phyloP scores from a whole-genome alignment of 1,140 invertebrate species.

The Hydropsyche tenuis region DNA sequence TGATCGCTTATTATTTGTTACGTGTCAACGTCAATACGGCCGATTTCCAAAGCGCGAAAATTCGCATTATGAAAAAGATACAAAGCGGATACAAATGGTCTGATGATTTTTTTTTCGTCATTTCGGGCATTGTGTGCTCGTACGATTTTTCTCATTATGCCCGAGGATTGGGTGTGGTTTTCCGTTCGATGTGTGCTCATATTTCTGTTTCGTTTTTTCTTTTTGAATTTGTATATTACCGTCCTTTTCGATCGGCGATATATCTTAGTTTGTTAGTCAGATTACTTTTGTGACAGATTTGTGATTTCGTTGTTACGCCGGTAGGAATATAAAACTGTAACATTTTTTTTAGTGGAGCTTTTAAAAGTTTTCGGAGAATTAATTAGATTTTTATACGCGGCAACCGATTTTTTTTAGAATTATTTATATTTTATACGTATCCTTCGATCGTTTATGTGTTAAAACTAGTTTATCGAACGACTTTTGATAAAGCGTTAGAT shows the following conservation, averaged over 20 bases:
- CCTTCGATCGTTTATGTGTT: not conserved
- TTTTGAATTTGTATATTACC: not conserved
- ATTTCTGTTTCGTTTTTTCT: not conserved
- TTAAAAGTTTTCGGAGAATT: constrained; percentile 29
- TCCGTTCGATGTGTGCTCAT: constrained; percentile 1
- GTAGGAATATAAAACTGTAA: constrained; percentile 37
- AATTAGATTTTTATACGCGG: constrained; percentile 34
- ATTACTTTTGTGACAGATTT: constrained; percentile 41
- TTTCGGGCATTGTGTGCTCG: no score
- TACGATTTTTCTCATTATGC: constrained; percentile 27
- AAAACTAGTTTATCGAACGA: constrained; percentile 29
- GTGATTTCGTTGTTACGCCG: constrained; percentile 38
- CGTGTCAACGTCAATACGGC: constrained; percentile 16
- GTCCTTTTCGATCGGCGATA: constrained; percentile 26
- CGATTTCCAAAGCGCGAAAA: not conserved
- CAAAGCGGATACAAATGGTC: no score
- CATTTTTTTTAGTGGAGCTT: constrained; percentile 19
- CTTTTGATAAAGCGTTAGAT: constrained; percentile 29
- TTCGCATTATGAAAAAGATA: no score
- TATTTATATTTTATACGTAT: constrained; percentile 1
- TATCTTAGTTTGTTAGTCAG: constrained; percentile 30
- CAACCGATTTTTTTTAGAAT: constrained; percentile 6
- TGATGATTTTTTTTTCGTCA: no score
- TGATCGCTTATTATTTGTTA: constrained; percentile 26
- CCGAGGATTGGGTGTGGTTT: constrained; percentile 11